These are phyloP conservation scores for Gambusia yucatana DNA, from an alignment of 2,797 vertebrate species.

Conservation along the genomic window DNA sequence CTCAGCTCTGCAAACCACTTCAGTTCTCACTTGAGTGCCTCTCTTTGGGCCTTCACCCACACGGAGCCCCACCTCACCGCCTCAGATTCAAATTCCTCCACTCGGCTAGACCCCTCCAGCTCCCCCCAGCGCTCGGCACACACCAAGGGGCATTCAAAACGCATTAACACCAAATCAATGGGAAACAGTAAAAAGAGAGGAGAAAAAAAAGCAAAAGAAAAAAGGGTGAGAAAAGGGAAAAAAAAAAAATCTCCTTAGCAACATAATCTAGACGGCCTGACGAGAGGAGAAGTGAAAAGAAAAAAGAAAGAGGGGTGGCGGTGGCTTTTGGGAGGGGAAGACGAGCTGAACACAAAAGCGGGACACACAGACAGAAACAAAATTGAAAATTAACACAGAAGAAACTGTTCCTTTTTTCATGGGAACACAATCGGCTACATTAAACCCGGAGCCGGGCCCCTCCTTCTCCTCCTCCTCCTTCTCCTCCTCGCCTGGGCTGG, in stretches of 20 bases:
- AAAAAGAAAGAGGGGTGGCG: slow-evolving; percentile 88
- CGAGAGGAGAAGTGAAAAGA: slow-evolving; percentile 70
- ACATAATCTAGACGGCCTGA: slow-evolving; percentile 97
- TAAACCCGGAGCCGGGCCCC: slow-evolving; percentile 81
- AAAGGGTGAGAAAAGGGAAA: slow-evolving; percentile 48
- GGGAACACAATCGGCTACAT: slow-evolving; percentile 93
- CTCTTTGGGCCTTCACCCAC: slow-evolving; percentile 92
- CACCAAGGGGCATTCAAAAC: slow-evolving; percentile 99
- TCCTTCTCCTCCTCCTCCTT: slow-evolving; percentile 48
- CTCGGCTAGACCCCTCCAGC: slow-evolving; percentile 87
- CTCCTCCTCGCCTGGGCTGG: slow-evolving; percentile 34
- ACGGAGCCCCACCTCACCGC: slow-evolving; percentile 90
- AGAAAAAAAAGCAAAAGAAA: slow-evolving; percentile 81
- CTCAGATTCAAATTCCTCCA: slow-evolving; percentile 98
- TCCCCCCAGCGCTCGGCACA: slow-evolving; percentile 90
- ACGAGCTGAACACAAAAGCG: slow-evolving; percentile 91
- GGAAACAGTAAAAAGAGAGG: slow-evolving; percentile 90
- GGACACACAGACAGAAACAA: slow-evolving; percentile 90
- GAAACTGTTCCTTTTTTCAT: slow-evolving; percentile 98
- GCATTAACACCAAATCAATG: slow-evolving; percentile 99
- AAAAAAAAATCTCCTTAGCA: slow-evolving; percentile 94
- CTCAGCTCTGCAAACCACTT: slow-evolving; percentile 90
- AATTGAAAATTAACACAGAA: slow-evolving; percentile 98
- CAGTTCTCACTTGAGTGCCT: slow-evolving; percentile 99
- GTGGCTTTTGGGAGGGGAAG: slow-evolving; percentile 87